Conservation (phyloP, 2,888 invertebrate genomes). For the Pyrocoelia pectoralis region DNA sequence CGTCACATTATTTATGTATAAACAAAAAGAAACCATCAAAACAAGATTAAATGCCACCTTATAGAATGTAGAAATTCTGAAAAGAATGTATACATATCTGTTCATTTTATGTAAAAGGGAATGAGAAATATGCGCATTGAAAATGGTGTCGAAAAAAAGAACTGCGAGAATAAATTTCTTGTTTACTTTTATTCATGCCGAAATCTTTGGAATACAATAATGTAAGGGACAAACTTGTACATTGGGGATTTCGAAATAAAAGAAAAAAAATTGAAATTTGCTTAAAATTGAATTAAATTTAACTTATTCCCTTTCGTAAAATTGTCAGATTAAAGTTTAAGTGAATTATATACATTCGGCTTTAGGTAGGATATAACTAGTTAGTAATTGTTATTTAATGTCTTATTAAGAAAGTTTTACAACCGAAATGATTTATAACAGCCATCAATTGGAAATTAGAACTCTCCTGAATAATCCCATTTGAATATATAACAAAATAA, state of each 20-base stretch:
- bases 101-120: constrained; percentile 9
- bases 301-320: no score
- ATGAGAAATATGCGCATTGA: constrained; percentile 11
- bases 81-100: constrained; percentile 3
- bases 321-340: background rate
- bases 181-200: background rate
- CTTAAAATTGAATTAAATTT: background rate
- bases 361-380: background rate
- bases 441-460: constrained; percentile 11
- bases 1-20: constrained; percentile 8
- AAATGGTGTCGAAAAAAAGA: constrained; percentile 5
- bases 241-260: background rate
- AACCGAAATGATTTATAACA: background rate
- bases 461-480: background rate
- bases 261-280: background rate
- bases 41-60: constrained; percentile 3
- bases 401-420: background rate
- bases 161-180: constrained; percentile 6
- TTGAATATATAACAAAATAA: background rate
- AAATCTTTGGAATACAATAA: constrained; percentile 2
- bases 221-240: background rate
- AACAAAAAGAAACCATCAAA: background rate
- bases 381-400: constrained; percentile 1
- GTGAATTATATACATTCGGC: background rate
- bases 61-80: constrained; percentile 1